Conservation (phyloP, 2,888 invertebrate species). For the Coleophora deauratella region DNA sequence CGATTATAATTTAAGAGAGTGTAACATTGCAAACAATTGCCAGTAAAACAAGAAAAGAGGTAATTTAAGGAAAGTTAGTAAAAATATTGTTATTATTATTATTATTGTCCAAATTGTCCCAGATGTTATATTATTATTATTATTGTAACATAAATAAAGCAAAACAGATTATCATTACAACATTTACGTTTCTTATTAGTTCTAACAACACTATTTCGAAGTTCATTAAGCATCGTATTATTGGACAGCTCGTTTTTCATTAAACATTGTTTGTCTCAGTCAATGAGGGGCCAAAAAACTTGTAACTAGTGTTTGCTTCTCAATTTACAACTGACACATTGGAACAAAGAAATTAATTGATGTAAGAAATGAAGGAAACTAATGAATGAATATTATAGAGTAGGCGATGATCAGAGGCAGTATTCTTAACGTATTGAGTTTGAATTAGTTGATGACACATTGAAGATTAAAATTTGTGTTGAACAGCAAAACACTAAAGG, state of each 20-base stretch:
- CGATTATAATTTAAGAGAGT: too few species aligned
- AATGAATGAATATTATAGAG: slow-evolving; percentile 49
- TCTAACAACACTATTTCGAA: slow-evolving; percentile 45
- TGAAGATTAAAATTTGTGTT: too few species aligned
- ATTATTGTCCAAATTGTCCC: too few species aligned
- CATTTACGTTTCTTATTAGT: slow-evolving; percentile 52
- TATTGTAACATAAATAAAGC: too few species aligned
- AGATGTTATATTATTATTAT: too few species aligned
- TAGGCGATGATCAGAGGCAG: slow-evolving; percentile 22
- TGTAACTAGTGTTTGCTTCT: slow-evolving; percentile 67
- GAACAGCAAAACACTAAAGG: too few species aligned
- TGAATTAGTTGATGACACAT: too few species aligned
- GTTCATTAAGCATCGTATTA: slow-evolving; percentile 57
- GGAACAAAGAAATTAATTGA: slow-evolving; percentile 72
- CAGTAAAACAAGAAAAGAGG: too few species aligned
- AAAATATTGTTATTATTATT: too few species aligned
- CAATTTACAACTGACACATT: slow-evolving; percentile 66
- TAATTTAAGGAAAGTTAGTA: too few species aligned
- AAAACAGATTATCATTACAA: slow-evolving; percentile 10
- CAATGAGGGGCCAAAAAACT: slow-evolving; percentile 33
- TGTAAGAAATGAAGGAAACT: slow-evolving; percentile 61
- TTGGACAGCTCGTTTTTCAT: slow-evolving; percentile 58
- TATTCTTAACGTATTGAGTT: not conserved
- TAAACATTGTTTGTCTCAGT: slow-evolving; percentile 50
- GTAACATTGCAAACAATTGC: too few species aligned